These are phyloP conservation scores for Notoglanidium macrostoma DNA, from an alignment of 2,797 vertebrate species.

Conservation along the genomic window DNA sequence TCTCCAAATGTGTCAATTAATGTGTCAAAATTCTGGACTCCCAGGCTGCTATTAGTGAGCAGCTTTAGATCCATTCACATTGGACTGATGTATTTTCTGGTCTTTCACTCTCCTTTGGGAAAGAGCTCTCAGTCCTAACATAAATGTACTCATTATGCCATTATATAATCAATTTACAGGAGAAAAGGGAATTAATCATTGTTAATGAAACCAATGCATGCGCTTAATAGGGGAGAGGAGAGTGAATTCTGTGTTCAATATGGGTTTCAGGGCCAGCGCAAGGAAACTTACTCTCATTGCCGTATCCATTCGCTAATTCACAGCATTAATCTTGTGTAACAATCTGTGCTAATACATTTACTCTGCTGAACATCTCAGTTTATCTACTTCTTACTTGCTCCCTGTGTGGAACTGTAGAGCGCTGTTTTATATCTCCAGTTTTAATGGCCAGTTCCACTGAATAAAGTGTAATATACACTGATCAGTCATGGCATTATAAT, in stretches of 20 bases:
- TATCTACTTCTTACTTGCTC: constrained; percentile 2
- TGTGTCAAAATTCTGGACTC: constrained; percentile 3
- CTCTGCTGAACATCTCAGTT: constrained; percentile 30
- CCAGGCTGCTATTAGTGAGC: constrained; percentile 5
- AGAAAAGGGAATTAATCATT: constrained; percentile 56
- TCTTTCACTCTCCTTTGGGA: constrained; percentile 28
- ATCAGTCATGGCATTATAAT: no score
- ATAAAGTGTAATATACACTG: not conserved
- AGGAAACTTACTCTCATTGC: constrained; percentile 33
- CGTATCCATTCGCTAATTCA: constrained; percentile 34
- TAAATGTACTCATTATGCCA: constrained; percentile 48
- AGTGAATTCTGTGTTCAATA: constrained; percentile 40
- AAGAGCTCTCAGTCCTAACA: constrained; percentile 37
- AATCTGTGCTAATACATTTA: constrained; percentile 34
- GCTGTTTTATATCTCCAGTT: not conserved
- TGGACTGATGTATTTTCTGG: constrained; percentile 14
- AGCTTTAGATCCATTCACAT: constrained; percentile 12
- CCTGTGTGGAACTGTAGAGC: not conserved
- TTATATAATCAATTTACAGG: constrained; percentile 53
- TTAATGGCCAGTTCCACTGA: not conserved
- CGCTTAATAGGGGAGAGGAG: constrained; percentile 45
- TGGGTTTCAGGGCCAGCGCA: constrained; percentile 26
- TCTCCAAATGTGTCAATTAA: constrained; percentile 6
- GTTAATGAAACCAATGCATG: constrained; percentile 51
- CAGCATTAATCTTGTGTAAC: constrained; percentile 35